Conservation (phyloP, 2,113 vertebrate genomes). For the human (Homo sapiens) region GRCh38 chr7:18176501-18177000, state of each 20-base stretch:
- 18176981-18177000: not conserved
- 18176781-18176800: not conserved
- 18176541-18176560: not conserved
- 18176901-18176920: not conserved
- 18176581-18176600: conserved; percentile 32
- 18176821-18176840: not conserved
- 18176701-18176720: too few species aligned
- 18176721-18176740: too few species aligned
- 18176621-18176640: not conserved
- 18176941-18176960: conserved; percentile 10
- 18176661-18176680: too few species aligned
- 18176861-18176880: not conserved
- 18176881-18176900: conserved; percentile 18
- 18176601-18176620: conserved; percentile 19
- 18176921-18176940: conserved; percentile 29
- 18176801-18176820: not conserved
- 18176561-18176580: not conserved
- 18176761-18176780: not conserved
- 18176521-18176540: conserved; percentile 5
- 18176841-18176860: conserved; percentile 16
- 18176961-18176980: not conserved
- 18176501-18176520: not conserved
- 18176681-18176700: too few species aligned
- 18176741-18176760: not conserved
- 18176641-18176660: not conserved